Evolutionary conservation across 2,113 vertebrate species (phyloP), one percentile per base, ranked within the genome.

Genomic region (Gambusia holbrooki): DNA sequence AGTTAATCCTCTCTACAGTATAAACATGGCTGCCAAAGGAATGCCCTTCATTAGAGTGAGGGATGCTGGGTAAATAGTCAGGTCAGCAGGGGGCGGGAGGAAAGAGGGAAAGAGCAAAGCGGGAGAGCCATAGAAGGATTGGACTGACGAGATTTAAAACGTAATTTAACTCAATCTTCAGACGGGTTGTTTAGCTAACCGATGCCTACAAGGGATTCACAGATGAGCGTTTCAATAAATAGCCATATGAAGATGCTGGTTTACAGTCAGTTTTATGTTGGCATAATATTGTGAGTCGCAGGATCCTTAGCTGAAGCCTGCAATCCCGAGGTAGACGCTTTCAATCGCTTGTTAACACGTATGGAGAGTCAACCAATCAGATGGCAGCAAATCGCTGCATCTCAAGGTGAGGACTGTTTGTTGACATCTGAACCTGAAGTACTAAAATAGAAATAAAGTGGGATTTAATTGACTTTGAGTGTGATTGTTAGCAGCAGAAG

Each of bases 1-100:
- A 87, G 85, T 90, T 90, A 90, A 92, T 91, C 88, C 83, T 79
- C 83, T 76, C 81, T 76, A 78, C 90, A 86, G 85, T 90, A 90
- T 88, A 90, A 91, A 92, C 87, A 89, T 60, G 79, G 82, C 78
- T 70, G 87, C 91, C 80, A 77, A 86, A 81, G 27, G 67, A 86
- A 86, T 3, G 64, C 72, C 61, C 48, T 48, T 83, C 54, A 19
- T 82, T 89, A 73, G 67, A 84, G 87, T 69, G 51, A 27, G 78
- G 78, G 82, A 72, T 80, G 77, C 62, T 86, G 82, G 74, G 81
- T 85, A 89, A 87, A 90, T 62, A 77, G 68, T 66, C 29, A 29
- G 74, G 82, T 77, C 69, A 76, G 71, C 25, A 74, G 54, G 17
- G 29, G 29, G 65, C 66, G 54, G 76, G 25, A 29, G 74, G 83